phyloP scores from a whole-genome alignment of 2,113 vertebrate species.

The Pteropus alecto region DNA sequence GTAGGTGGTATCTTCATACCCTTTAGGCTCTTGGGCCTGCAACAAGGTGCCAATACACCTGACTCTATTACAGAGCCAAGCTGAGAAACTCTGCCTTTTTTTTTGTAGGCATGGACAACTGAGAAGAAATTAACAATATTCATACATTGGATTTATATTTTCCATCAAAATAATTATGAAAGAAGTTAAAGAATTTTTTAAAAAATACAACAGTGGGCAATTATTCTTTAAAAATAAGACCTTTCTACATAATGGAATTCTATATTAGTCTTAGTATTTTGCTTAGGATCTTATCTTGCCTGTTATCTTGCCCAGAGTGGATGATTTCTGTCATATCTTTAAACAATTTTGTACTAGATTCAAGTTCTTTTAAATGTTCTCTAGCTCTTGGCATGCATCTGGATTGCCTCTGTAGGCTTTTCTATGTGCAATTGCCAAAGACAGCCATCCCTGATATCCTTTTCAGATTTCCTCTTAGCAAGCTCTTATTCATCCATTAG shows the following conservation, averaged over 20 bases:
- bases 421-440: not conserved
- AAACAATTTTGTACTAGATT: not conserved
- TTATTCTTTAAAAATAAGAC: not conserved
- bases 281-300: not conserved
- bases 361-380: not conserved
- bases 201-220: not conserved
- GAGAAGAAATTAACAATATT: not conserved
- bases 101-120: not conserved
- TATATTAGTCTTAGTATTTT: not conserved
- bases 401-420: not conserved
- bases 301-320: not conserved
- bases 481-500: not conserved
- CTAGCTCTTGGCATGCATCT: not conserved
- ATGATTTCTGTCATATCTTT: not conserved
- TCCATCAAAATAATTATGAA: not conserved
- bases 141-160: not conserved
- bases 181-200: not conserved
- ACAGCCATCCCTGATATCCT: not conserved
- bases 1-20: not conserved
- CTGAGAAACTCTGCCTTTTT: not conserved
- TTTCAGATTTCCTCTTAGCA: not conserved
- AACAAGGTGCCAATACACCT: not conserved
- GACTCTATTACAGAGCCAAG: not conserved
- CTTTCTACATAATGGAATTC: not conserved
- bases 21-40: not conserved